Base-by-base conservation (phyloP, 1,140 invertebrate genomes). In the Cyclina sinensis region DNA sequence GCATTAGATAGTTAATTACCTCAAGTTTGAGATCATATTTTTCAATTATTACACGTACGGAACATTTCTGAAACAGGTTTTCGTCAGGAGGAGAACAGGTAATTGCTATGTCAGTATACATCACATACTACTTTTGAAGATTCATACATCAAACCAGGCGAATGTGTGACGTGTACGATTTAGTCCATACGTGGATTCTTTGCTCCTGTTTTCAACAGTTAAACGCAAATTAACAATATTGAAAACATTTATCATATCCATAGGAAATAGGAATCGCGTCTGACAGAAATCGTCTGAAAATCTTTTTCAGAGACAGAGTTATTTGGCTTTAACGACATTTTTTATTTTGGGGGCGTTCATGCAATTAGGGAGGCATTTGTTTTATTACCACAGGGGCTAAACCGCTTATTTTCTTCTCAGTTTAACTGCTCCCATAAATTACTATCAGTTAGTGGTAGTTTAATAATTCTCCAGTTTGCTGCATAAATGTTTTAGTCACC, bases 291-390 rank as follows among this genome's bases (percentile, higher is more conserved):
- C 24, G 65, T 70, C 32, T 70, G 65, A 70, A 70, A 70, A 70
- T 70, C 65, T 39, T 18, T 70, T 70, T 70, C 32, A 70, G 65
- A 70, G 65, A 70, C 65, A 37, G 9, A 51, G 74, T 54, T 54
- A 51, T 35, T 51, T 78, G 46, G 46, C 27, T 78, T 78, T 78
- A 57, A 78, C 74, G 46, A 78, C 74, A 51, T 54, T 54, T 78
- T 78, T 78, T 78, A 78, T 78, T 78, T n/a, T 24, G 46, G 74
- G 74, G 74, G 74, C 74, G 74, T 78, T 57, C 74, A 51, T 54
- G 74, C 48, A 78, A 78, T 78, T 78, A 78, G 30, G 43, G 46
- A 51, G 32, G 46, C 46, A 78, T 78, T 78, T 78, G 46, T 78
- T 78, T 78, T 78, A 78, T 78, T 78, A 46, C 32, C 46, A 78